These are phyloP conservation scores for Labrus mixtus DNA, from an alignment of 2,113 vertebrate genomes.

Conservation along the genomic window DNA sequence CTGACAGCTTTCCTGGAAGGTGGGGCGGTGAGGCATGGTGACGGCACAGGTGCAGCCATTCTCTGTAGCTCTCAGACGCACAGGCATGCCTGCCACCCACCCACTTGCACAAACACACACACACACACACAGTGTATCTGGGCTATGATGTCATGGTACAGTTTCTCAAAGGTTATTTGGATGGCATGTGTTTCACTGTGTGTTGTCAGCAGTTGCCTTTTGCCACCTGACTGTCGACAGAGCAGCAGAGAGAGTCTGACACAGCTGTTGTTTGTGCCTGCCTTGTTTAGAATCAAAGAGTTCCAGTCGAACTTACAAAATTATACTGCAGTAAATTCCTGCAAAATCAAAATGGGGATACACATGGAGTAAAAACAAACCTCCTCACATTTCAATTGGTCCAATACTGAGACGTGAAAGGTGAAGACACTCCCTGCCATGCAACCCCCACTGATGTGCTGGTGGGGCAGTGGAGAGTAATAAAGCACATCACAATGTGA, in stretches of 20 bases:
- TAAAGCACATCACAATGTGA: no score
- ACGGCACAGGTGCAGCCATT: slow-evolving; percentile 34
- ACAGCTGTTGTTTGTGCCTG: slow-evolving; percentile 45
- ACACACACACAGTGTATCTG: slow-evolving; percentile 27
- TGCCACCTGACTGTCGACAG: slow-evolving; percentile 23
- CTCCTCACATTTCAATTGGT: no score
- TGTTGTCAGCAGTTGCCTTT: slow-evolving; percentile 43
- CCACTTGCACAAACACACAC: slow-evolving; percentile 11
- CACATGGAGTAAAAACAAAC: neutral
- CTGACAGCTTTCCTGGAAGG: slow-evolving; percentile 48
- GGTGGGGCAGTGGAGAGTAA: no score
- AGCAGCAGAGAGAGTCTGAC: slow-evolving; percentile 20
- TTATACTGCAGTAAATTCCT: neutral
- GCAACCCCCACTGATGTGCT: no score
- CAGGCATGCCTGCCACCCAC: neutral
- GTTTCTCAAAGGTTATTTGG: slow-evolving; percentile 57
- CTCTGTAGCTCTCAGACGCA: slow-evolving; percentile 19
- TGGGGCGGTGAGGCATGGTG: slow-evolving; percentile 8
- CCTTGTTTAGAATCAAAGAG: slow-evolving; percentile 19
- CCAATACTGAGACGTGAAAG: no score
- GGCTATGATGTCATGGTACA: slow-evolving; percentile 60
- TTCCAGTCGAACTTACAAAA: neutral
- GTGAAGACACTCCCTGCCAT: no score
- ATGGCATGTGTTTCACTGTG: slow-evolving; percentile 42
- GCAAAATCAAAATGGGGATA: neutral